Evolutionary conservation across 2,797 vertebrate genomes (phyloP), one percentile per base, ranked within the genome.

Genomic region (Lepilemur septentrionalis): DNA sequence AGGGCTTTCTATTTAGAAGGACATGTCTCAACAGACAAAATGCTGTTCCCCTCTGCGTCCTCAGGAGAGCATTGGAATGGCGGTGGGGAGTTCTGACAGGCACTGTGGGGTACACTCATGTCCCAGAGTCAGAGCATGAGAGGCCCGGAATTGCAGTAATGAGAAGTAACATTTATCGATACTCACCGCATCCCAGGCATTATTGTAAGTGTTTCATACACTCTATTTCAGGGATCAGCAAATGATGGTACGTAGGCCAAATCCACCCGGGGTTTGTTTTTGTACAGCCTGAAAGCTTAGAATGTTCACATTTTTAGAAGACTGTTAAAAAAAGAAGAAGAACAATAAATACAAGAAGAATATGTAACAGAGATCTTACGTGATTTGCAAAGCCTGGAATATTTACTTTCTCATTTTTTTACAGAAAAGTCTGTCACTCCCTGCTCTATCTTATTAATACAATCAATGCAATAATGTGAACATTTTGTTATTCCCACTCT

Each of bases 1-100:
- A 80, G 80, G 50, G 57, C 87, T 97, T 91, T 95, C 91, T 63
- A 7, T 76, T 82, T 69, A 59, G 85, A 93, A 93, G 79, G 83
- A 91, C 17, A 0, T 48, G 55, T 86, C 75, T 97, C 92, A 23
- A 35, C 88, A 95, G 85, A 88, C 38, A 50, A 91, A 92, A 63
- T 8, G 46, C n/a, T 92, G 57, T 22, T n/a, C 15, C 57, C 48
- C 48, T 91, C 80, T 30, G 43, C 0, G 11, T 18, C 32, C 22
- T 93, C 55, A 82, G 48, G 46, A 82, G 63, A 89, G n/a, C 93
- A 59, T 48, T 30, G 30, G 41, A 61, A 57, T 48, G 43, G 70
- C 80, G 38, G 2, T 20, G 11, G 22, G 41, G 70, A 50, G n/a
- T 75, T 76, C 78, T 67, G 82, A 73, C 41, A 30, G 83, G 67